These are phyloP conservation scores for Parambassis ranga DNA, from an alignment of 2,797 vertebrate species.

Conservation along the genomic window DNA sequence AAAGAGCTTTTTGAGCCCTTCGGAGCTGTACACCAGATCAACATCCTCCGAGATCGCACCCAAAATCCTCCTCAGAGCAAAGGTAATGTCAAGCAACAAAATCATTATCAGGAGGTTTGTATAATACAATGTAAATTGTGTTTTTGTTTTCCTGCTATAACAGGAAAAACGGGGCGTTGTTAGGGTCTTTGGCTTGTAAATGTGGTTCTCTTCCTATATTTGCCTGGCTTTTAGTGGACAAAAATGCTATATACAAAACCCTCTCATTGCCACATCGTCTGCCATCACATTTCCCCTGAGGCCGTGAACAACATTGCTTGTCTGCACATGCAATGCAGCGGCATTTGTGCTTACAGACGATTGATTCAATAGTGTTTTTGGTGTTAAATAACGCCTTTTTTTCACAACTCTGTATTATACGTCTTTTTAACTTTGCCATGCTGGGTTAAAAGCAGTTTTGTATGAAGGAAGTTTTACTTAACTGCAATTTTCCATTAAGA, in stretches of 20 bases:
- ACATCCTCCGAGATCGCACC: slow-evolving; percentile 95
- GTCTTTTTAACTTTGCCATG: background rate
- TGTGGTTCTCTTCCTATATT: background rate
- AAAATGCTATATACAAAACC: background rate
- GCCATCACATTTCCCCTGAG: slow-evolving; percentile 26
- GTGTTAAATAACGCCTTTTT: slow-evolving; percentile 13
- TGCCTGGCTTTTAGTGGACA: slow-evolving; percentile 10
- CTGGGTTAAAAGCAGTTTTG: slow-evolving; percentile 20
- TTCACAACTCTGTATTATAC: background rate
- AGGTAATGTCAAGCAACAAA: slow-evolving; percentile 74
- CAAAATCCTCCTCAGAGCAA: slow-evolving; percentile 99
- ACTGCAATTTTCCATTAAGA: slow-evolving; percentile 54
- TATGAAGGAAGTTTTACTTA: slow-evolving; percentile 33
- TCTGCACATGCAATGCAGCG: slow-evolving; percentile 37
- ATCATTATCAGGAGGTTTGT: background rate
- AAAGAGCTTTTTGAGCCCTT: slow-evolving; percentile 99
- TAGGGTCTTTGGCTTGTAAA: too few species aligned
- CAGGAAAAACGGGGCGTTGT: too few species aligned
- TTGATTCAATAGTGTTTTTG: slow-evolving; percentile 27
- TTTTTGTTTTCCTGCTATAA: too few species aligned
- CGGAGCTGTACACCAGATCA: slow-evolving; percentile 97
- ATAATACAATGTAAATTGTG: too few species aligned
- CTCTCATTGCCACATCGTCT: slow-evolving; percentile 25
- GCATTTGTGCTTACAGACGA: slow-evolving; percentile 14
- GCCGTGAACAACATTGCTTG: slow-evolving; percentile 30